phyloP scores from a whole-genome alignment of 2,797 vertebrate species.

The Craterocephalus amniculus region DNA sequence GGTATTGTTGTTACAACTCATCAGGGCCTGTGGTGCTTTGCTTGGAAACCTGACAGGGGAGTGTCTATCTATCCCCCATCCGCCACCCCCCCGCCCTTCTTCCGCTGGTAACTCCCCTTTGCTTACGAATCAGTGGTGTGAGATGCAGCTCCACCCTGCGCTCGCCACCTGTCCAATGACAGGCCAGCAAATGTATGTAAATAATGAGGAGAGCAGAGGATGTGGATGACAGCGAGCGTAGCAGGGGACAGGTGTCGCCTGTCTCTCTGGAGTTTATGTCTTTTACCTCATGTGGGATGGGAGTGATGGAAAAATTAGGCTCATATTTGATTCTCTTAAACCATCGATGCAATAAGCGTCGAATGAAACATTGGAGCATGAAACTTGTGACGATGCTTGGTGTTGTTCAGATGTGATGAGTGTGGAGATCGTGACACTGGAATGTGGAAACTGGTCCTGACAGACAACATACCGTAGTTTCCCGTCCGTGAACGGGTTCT shows the following conservation, averaged over 20 bases:
- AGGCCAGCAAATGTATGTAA: conserved; percentile 41
- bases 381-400: not conserved
- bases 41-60: conserved; percentile 59
- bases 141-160: conserved; percentile 66
- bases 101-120: conserved; percentile 68
- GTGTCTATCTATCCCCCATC: conserved; percentile 37
- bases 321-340: not conserved
- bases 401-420: conserved; percentile 11
- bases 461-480: conserved; percentile 56
- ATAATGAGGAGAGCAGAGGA: conserved; percentile 53
- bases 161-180: conserved; percentile 62
- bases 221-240: conserved; percentile 29
- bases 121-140: conserved; percentile 74
- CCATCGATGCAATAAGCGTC: not conserved
- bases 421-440: conserved; percentile 18
- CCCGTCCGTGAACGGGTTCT: conserved; percentile 15
- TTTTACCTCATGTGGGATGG: conserved; percentile 29
- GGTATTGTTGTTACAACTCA: conserved; percentile 44
- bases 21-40: conserved; percentile 26
- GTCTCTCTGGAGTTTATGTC: conserved; percentile 44
- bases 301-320: not conserved
- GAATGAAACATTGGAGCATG: not conserved
- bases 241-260: conserved; percentile 54
- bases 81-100: not conserved
- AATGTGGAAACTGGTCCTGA: conserved; percentile 62